Conservation (phyloP, 2,113 vertebrate species). For the Pavo muticus region DNA sequence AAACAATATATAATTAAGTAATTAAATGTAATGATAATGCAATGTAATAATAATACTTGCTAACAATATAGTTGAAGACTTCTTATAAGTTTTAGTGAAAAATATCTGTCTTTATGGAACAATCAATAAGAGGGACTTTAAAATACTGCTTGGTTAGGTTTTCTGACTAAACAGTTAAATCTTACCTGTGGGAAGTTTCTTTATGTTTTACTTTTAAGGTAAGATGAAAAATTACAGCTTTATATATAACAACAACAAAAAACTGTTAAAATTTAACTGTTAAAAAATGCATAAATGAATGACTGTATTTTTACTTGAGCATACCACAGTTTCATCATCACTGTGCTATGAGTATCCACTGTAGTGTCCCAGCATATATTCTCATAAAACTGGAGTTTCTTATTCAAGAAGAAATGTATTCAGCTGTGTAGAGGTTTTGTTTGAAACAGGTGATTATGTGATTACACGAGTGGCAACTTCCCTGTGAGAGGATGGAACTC, state of each 20-base stretch:
- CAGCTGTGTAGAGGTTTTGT: background rate
- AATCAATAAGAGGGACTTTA: background rate
- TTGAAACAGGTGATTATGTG: background rate
- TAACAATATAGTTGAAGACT: background rate
- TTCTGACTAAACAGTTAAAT: background rate
- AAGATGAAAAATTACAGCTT: background rate
- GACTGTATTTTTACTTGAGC: background rate
- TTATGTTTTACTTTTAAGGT: background rate
- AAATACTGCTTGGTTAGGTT: background rate
- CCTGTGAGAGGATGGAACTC: background rate
- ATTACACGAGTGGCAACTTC: background rate
- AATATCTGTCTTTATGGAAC: background rate
- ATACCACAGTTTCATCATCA: background rate
- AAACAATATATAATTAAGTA: background rate
- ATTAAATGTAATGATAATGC: background rate
- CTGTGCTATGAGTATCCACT: fast-evolving
- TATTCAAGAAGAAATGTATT: background rate
- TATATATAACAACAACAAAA: background rate
- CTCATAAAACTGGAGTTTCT: background rate
- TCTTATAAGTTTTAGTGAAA: background rate
- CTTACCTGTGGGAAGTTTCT: fast-evolving
- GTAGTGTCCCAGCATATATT: background rate
- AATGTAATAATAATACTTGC: background rate
- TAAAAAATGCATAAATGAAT: background rate
- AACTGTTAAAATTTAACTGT: background rate